A percentile compares a stretch with the other conserved stretches of the same genome.
These are phyloP conservation scores for Falcaria lacertinaria DNA, from an alignment of 2,888 invertebrate species.

Conservation along the genomic window DNA sequence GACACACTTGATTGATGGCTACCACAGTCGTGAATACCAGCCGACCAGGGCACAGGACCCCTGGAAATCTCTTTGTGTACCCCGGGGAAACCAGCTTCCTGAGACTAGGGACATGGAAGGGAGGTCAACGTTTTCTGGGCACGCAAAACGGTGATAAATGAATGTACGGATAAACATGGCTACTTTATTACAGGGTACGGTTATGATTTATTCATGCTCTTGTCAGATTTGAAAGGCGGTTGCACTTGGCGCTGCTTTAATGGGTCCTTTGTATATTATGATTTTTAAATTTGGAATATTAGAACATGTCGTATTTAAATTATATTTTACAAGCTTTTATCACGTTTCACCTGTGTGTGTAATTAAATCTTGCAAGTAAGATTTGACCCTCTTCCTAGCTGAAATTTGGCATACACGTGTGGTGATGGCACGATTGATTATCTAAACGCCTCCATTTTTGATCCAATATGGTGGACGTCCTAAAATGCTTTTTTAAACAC, in stretches of 20 bases:
- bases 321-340: too few relatives aligned
- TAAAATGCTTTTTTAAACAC: too few relatives aligned
- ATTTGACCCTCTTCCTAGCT: too few relatives aligned
- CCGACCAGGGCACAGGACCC: slow-evolving; percentile 35
- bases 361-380: too few relatives aligned
- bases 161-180: slow-evolving; percentile 69
- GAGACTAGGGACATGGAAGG: slow-evolving; percentile 11
- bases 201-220: slow-evolving; percentile 75
- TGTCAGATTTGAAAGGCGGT: slow-evolving; percentile 65
- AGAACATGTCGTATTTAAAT: too few relatives aligned
- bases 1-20: slow-evolving; percentile 61
- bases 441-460: too few relatives aligned
- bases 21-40: slow-evolving; percentile 50
- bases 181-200: slow-evolving; percentile 73
- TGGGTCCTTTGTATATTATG: slow-evolving; percentile 14
- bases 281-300: too few relatives aligned
- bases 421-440: too few relatives aligned
- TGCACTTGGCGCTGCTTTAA: slow-evolving; percentile 44
- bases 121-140: slow-evolving; percentile 40
- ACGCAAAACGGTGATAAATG: slow-evolving; percentile 68
- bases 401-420: too few relatives aligned
- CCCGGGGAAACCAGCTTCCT: slow-evolving; percentile 2
- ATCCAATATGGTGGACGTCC: too few relatives aligned
- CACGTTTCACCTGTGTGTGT: too few relatives aligned
- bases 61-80: slow-evolving; percentile 7